Percentiles rank a stretch among this genome's conserved stretches.
Evolutionary conservation across 2,888 invertebrate genomes (phyloP).

Genomic region (Liposcelis brunnea): DNA sequence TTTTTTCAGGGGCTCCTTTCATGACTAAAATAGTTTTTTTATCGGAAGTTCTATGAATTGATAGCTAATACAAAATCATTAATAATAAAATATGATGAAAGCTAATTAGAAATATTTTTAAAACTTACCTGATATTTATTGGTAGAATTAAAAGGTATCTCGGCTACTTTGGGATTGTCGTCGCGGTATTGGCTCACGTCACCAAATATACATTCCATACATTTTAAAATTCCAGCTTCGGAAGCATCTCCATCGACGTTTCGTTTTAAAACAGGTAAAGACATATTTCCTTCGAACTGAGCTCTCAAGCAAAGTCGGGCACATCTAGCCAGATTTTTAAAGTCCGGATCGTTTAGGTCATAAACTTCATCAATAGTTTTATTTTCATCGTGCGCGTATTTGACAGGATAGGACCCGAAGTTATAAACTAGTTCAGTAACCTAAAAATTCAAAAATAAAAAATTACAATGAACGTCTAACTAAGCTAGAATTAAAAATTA

Average conservation of each 20-base stretch:
- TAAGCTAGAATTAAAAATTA: too few relatives aligned
- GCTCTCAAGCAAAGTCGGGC: conserved; percentile 53
- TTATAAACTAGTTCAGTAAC: background rate
- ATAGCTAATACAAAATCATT: conserved; percentile 43
- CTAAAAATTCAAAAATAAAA: background rate
- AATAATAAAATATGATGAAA: too few relatives aligned
- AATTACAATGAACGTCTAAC: too few relatives aligned
- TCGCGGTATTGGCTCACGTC: conserved; percentile 69
- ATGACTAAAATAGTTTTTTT: conserved; percentile 79
- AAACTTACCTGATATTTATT: conserved; percentile 44
- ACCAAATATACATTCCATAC: conserved; percentile 80
- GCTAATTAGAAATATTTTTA: too few relatives aligned
- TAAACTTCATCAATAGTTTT: conserved; percentile 27
- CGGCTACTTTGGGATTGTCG: conserved; percentile 61
- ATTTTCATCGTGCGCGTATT: conserved; percentile 42
- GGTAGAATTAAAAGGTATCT: conserved; percentile 89
- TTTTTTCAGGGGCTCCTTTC: conserved; percentile 97
- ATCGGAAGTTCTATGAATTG: conserved; percentile 88
- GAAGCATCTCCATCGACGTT: conserved; percentile 92
- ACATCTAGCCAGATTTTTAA: conserved; percentile 35
- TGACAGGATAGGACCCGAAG: conserved; percentile 7
- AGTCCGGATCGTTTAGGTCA: conserved; percentile 38
- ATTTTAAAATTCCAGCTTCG: conserved; percentile 82
- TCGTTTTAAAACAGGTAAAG: conserved; percentile 69
- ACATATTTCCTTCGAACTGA: conserved; percentile 46